phyloP scores from a whole-genome alignment of 2,888 invertebrate genomes.

The Alviniconcha strummeri region DNA sequence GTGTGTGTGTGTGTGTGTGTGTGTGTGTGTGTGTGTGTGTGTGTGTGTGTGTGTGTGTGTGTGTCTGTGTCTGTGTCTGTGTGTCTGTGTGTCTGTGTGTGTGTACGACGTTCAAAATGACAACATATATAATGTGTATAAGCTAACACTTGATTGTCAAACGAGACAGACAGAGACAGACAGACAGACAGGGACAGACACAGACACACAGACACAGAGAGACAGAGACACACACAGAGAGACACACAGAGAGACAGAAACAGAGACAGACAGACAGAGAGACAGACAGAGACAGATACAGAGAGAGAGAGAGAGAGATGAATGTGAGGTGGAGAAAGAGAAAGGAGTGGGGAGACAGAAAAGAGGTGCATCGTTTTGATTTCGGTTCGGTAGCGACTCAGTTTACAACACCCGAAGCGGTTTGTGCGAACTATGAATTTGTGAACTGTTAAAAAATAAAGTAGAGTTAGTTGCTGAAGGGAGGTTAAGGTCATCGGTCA shows the following conservation, averaged over 20 bases:
- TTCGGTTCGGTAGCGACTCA: too few species aligned
- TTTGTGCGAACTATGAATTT: too few species aligned
- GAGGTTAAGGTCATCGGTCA: too few species aligned
- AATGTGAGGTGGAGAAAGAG: background rate
- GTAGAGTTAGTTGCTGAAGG: too few species aligned
- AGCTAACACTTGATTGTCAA: background rate
- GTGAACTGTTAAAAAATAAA: too few species aligned
- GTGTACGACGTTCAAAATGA: background rate
- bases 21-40: background rate
- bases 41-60: too few species aligned
- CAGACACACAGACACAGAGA: background rate
- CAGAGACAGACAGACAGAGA: background rate
- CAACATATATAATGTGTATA: too few species aligned
- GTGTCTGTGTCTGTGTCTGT: background rate
- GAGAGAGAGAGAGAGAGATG: too few species aligned
- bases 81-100: background rate
- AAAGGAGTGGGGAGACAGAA: background rate
- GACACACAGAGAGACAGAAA: too few species aligned
- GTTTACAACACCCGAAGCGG: too few species aligned
- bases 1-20: background rate
- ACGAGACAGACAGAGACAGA: background rate
- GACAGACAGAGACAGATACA: too few species aligned
- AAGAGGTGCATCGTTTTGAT: background rate
- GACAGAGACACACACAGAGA: too few species aligned
- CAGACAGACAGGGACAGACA: background rate